Base-by-base conservation (phyloP, 2,113 vertebrate species). In the Zosterops lateralis region DNA sequence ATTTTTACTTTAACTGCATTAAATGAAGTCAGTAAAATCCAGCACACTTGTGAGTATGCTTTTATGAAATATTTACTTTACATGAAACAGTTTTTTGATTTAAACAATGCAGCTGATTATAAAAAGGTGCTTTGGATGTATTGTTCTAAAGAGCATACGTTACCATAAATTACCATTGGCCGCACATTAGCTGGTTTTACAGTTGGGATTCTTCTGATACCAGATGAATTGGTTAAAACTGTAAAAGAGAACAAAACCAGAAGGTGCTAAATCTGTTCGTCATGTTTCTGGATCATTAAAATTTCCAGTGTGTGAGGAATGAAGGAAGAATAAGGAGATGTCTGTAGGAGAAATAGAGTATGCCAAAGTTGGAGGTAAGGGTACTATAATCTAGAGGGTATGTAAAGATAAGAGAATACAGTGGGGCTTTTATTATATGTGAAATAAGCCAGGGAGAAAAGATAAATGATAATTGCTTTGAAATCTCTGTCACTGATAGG, bases 201-300 rank as follows among this genome's bases (percentile, higher is more conserved):
- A 72, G 44, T 10, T 86, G 66, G 20, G 48, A 84, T 87, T 86
- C 53, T 78, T 87, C 84, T 78, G 36, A 64, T 91, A 67, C 44
- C 66, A 75, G 65, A 48, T 87, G n/a, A 89, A 67, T 79, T 64
- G 26, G 44, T 64, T 91, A 53, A 60, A 89, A 90, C 73, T 81
- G 44, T 78, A 75, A 67, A 77, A 81, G 48, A 40, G 70, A 68
- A 64, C n/a, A 71, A 61, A 90, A 94, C 3, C 1, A 1, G 51
- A 48, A 94, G 58, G 14, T 61, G 48, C 36, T 87, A 53, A 64
- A 65, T 67, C 48, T 89, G 26, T 94, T 94, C 2, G 2, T 74
- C 45, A 13, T 71, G 22, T 68, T 94, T 90, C 57, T 90, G 65
- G 61, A 81, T 87, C 93, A 81, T 65, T 94, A 31, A 93, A 86